phyloP scores from a whole-genome alignment of 1,140 invertebrate genomes.

The Octopus sinensis region DNA sequence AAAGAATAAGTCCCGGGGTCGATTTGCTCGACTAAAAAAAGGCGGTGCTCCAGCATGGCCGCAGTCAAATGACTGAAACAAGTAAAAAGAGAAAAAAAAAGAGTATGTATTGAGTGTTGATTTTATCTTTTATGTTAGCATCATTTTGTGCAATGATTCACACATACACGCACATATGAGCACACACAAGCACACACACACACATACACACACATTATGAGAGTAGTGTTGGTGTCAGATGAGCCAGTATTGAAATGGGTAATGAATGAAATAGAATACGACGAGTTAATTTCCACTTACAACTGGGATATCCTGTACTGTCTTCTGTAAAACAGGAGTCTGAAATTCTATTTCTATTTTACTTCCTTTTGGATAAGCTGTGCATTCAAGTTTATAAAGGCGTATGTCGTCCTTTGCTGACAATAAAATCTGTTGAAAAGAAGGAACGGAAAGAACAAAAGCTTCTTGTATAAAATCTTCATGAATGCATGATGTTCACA shows the following conservation, averaged over 20 bases:
- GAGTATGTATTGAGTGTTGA: too few species aligned
- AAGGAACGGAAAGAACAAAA: not conserved
- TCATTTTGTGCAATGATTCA: not conserved
- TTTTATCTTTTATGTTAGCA: too few species aligned
- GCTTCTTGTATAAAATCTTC: too few species aligned
- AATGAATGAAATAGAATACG: too few species aligned
- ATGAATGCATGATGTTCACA: too few species aligned
- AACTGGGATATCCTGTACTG: conserved; percentile 55
- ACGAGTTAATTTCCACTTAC: conserved; percentile 35
- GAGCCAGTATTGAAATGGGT: too few species aligned
- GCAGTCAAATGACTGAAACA: too few species aligned
- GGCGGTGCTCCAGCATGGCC: too few species aligned
- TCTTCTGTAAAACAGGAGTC: conserved; percentile 50
- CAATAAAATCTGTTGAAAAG: conserved; percentile 35
- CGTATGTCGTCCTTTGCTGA: conserved; percentile 49
- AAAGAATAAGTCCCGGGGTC: too few species aligned
- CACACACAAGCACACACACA: not conserved
- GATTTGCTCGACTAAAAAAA: too few species aligned
- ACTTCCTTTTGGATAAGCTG: conserved; percentile 52
- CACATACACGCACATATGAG: not conserved
- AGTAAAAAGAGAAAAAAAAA: too few species aligned
- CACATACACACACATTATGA: not conserved
- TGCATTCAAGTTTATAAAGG: conserved; percentile 53
- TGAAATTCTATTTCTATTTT: conserved; percentile 51
- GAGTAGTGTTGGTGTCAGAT: too few species aligned